Conservation (phyloP, 2,888 invertebrate genomes). For the Phlogophora meticulosa region DNA sequence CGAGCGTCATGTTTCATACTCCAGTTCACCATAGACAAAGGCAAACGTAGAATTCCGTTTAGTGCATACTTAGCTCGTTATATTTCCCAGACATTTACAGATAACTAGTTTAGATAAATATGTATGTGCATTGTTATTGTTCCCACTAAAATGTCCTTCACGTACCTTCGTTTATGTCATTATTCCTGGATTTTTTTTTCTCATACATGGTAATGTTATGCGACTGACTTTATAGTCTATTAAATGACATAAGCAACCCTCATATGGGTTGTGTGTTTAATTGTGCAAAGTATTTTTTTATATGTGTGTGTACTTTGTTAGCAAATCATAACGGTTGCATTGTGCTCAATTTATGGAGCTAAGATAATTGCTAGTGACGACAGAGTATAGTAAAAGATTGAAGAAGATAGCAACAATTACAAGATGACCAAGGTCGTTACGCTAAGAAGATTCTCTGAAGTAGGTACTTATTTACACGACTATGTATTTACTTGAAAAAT, state of each 20-base stretch:
- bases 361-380: constrained; percentile 27
- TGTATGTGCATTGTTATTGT: constrained; percentile 53
- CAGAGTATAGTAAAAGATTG: constrained; percentile 41
- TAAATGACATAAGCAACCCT: constrained; percentile 46
- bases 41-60: constrained; percentile 46
- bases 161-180: constrained; percentile 39
- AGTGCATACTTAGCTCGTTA: constrained; percentile 31
- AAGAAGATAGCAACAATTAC: constrained; percentile 47
- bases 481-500: constrained; percentile 35
- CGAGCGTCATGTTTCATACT: constrained; percentile 61
- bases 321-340: constrained; percentile 37
- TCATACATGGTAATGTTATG: constrained; percentile 37
- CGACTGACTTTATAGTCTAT: constrained; percentile 12
- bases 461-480: constrained; percentile 41
- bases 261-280: constrained; percentile 21
- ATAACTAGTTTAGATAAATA: constrained; percentile 57
- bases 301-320: background rate
- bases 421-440: constrained; percentile 49
- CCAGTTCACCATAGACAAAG: constrained; percentile 53
- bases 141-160: constrained; percentile 52
- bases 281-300: constrained; percentile 10
- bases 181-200: constrained; percentile 42
- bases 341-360: constrained; percentile 27
- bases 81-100: constrained; percentile 41
- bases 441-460: constrained; percentile 47